Percentiles rank a stretch among this genome's conserved stretches.
Conservation (phyloP, 2,888 invertebrate genomes). For the Poecilus cupreus region DNA sequence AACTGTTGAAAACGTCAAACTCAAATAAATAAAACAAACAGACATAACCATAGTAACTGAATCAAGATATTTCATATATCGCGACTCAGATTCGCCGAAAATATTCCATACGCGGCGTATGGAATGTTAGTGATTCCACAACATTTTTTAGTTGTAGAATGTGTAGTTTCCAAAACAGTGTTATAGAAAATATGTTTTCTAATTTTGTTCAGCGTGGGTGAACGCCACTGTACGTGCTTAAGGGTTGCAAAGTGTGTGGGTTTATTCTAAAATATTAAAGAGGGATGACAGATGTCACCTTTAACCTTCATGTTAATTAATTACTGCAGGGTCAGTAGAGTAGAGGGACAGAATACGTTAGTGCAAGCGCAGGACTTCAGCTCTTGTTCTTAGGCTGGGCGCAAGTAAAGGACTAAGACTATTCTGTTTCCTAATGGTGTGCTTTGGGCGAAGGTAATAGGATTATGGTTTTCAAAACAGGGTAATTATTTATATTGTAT, state of each 20-base stretch:
- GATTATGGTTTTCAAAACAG: constrained; percentile 24
- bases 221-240: too few species aligned
- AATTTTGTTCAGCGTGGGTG: too few species aligned
- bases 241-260: neutral
- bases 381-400: constrained; percentile 22
- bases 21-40: too few species aligned
- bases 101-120: too few species aligned
- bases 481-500: constrained; percentile 18
- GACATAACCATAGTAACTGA: too few species aligned
- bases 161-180: too few species aligned
- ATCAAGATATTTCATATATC: too few species aligned
- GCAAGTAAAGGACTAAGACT: neutral
- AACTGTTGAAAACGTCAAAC: too few species aligned
- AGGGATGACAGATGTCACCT: constrained; percentile 27
- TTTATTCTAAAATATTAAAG: constrained; percentile 23
- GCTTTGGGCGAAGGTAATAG: neutral
- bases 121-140: too few species aligned
- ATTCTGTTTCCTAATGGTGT: constrained; percentile 17
- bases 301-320: constrained; percentile 25
- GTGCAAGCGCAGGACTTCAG: neutral
- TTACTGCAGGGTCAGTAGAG: constrained; percentile 1
- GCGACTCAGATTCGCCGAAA: too few species aligned
- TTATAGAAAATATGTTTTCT: too few species aligned
- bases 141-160: too few species aligned
- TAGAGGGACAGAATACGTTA: constrained; percentile 8